phyloP scores from a whole-genome alignment of 2,888 invertebrate species.

The Bunonema sp. region DNA sequence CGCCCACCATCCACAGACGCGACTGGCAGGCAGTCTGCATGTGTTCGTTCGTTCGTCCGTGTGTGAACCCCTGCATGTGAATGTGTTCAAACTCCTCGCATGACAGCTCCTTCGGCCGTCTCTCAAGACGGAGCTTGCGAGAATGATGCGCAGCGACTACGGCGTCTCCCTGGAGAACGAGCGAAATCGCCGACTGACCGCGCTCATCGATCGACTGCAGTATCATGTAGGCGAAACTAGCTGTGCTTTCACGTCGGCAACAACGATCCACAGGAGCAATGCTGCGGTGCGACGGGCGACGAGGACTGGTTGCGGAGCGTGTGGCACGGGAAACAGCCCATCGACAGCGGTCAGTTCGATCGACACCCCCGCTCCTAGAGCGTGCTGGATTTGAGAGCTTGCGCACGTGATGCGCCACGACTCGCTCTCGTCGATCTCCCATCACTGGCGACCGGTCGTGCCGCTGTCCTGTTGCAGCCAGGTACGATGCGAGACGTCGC shows the following conservation, averaged over 20 bases:
- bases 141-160: conserved; percentile 20
- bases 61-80: no score
- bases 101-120: no score
- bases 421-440: no score
- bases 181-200: conserved; percentile 15
- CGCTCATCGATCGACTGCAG: conserved; percentile 27
- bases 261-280: conserved; percentile 9
- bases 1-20: neutral
- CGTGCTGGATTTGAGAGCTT: no score
- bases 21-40: neutral
- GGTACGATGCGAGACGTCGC: no score
- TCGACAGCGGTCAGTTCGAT: no score
- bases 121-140: no score
- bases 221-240: conserved; percentile 3
- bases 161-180: conserved; percentile 14
- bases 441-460: conserved; percentile 12
- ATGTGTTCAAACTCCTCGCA: no score
- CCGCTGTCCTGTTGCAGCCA: conserved; percentile 27
- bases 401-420: no score
- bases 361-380: no score
- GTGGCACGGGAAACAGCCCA: no score
- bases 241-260: neutral
- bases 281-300: conserved; percentile 12
- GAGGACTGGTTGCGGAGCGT: conserved; percentile 9
- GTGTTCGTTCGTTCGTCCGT: no score